Base-by-base conservation (phyloP, 2,888 invertebrate genomes). In the Tachina grossa region DNA sequence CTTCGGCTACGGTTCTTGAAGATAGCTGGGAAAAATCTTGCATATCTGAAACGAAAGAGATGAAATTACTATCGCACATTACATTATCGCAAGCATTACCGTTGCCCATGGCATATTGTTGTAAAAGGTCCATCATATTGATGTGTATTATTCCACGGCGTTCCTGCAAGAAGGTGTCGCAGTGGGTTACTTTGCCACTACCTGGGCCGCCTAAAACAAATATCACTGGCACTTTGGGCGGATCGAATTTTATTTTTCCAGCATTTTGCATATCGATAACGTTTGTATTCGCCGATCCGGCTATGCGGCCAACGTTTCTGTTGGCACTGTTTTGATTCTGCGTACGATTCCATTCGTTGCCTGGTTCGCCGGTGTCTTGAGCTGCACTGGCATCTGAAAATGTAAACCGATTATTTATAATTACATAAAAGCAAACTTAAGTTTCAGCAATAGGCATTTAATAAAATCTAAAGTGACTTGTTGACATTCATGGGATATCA, bases 181-280 rank as follows among this genome's bases (percentile, higher is more conserved):
- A 98, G 93, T 98, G 98, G 90, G 98, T 98, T 94, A 98, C 98
- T 96, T 98, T 98, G 63, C 98, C 98, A 93, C 98, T 98, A 89
- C 98, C 98, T 87, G 98, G 98, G 87, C 98, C 98, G 90, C 98
- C 97, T 92, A 97, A 94, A 88, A 97, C 95, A 93, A 97, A 97
- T 94, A 97, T 96, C 92, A 97, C 97, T 82, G 97, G 97, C 90
- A 97, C 97, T 92, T 95, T 96, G 68, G 97, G 97, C 87, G 96
- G 94, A 93, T 97, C 97, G 93, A 97, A 97, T 92, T 96, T 96
- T 93, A 97, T 95, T 89, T 95, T 95, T 90, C 96, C 96, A 87
- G 94, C 94, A 93, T 97, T 97, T 92, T 96, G 96, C 95, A 96
- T 95, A 85, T 96, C 96, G 91, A 96, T 96, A 77, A 85, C 88